Evolutionary conservation across 2,888 invertebrate species (phyloP).

Genomic region (Mesorhabditis spiculigera): DNA sequence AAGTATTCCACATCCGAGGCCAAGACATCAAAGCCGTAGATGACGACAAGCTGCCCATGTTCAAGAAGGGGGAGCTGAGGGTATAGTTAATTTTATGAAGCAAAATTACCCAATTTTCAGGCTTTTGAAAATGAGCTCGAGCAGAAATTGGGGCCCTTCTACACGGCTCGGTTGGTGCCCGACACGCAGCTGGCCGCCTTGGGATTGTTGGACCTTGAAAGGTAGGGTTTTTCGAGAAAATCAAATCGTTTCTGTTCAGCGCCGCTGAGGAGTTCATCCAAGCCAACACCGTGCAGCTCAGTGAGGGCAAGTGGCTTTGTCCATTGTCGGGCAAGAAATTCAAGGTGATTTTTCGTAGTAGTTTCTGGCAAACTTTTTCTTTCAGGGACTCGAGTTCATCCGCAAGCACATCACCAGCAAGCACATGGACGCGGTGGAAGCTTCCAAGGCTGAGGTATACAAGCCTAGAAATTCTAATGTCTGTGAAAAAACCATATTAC

Average conservation of each 20-base stretch:
- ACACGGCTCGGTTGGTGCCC: slow-evolving; percentile 2
- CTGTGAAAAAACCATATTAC: no score
- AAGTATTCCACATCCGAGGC: slow-evolving; percentile 94
- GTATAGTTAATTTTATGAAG: not conserved
- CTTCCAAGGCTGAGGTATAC: slow-evolving; percentile 83
- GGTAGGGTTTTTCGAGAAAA: not conserved
- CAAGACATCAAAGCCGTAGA: slow-evolving; percentile 64
- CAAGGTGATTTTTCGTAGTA: slow-evolving; percentile 64
- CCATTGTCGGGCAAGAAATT: slow-evolving; percentile 98
- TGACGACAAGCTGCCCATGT: not conserved
- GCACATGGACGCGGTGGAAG: slow-evolving; percentile 91
- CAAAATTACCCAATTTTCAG: not conserved
- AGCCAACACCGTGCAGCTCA: slow-evolving; percentile 90
- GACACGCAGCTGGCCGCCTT: not conserved
- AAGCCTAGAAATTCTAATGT: no score
- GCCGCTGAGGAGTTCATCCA: slow-evolving; percentile 91
- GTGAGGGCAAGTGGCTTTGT: slow-evolving; percentile 97
- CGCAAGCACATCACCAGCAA: slow-evolving; percentile 97
- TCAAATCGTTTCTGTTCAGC: slow-evolving; percentile 17
- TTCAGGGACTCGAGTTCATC: slow-evolving; percentile 84
- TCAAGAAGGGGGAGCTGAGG: not conserved
- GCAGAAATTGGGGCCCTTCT: not conserved
- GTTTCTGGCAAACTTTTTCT: not conserved
- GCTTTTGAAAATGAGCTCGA: slow-evolving; percentile 14
- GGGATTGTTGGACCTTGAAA: not conserved